These are phyloP conservation scores for Acanthaster planci DNA, from an alignment of 35 echinoderm and acorn worm species.

Conservation along the genomic window DNA sequence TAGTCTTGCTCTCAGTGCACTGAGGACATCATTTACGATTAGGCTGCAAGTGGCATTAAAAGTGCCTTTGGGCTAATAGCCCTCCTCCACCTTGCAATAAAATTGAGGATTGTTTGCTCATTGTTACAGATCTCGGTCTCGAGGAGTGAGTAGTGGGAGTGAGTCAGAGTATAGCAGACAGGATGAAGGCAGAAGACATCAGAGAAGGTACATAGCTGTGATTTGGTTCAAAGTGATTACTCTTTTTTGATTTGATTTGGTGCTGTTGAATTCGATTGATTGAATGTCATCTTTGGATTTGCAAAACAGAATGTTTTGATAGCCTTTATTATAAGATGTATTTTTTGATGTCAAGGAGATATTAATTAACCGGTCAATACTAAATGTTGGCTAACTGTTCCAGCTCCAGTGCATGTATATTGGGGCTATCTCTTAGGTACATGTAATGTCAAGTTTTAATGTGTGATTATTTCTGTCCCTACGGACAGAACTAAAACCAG, in stretches of 20 bases:
- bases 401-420: no score
- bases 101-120: background rate
- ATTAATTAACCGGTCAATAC: no score
- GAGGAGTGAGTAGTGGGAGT: constrained; percentile 62
- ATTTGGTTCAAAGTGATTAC: background rate
- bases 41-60: background rate
- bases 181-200: constrained; percentile 13
- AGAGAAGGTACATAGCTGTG: background rate
- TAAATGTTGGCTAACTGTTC: no score
- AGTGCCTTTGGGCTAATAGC: background rate
- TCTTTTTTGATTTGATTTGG: background rate
- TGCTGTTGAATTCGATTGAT: background rate
- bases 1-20: background rate
- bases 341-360: no score
- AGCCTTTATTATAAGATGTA: no score
- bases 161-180: constrained; percentile 44
- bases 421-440: no score
- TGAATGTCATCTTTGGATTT: no score
- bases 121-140: constrained; percentile 23
- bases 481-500: no score
- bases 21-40: background rate
- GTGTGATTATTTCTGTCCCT: no score
- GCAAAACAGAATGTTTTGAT: no score
- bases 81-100: no score
- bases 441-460: no score